Evolutionary conservation across 2,888 invertebrate genomes (phyloP), one percentile per base, ranked within the genome.

Genomic region (Drosophila cracens): DNA sequence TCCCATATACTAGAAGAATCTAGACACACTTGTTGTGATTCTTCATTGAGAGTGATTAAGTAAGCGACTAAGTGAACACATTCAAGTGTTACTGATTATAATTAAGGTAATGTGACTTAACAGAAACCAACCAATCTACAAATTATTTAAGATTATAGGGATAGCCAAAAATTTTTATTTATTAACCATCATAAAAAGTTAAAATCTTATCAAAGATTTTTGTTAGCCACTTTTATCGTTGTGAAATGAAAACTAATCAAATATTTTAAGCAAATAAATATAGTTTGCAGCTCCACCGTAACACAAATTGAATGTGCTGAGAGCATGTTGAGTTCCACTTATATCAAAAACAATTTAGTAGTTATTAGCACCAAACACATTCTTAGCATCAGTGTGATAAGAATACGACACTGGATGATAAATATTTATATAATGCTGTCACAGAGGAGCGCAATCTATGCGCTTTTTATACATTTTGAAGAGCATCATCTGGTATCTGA

Each of bases 281-380:
- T 13, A 16, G 18, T 6, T 33, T 36, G 16, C 21, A 33, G 18
- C 1, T 34, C 61, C 72, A 63, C 40, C 40, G 57, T 3, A 6
- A 31, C 40, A 46, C 36, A 25, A 7, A 31, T 68, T 29, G 27
- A 33, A 60, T 33, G 21, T 33, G 16, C 25, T 6, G 18, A 43
- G 33, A 36, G 33, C 51, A 34, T 21, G 34, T 29, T 21, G 13
- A 74, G 64, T 69, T 64, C 25, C 38, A 18, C 49, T 36, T 40
- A 46, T 36, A 73, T 48, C 29, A 16, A 57, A 49, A 52, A 29
- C 33, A 59, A 62, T 57, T 70, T 38, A 34, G 36, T n/a, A 8
- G 4, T 36, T 70, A 74, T 76, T 76, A 79, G 33, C 79, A 61
- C 25, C 29, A 58, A 36, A 5, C n/a, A 0, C 21, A n/a, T 21